Base-by-base conservation (phyloP, 2,888 invertebrate genomes). In the Ethmia dodecea region DNA sequence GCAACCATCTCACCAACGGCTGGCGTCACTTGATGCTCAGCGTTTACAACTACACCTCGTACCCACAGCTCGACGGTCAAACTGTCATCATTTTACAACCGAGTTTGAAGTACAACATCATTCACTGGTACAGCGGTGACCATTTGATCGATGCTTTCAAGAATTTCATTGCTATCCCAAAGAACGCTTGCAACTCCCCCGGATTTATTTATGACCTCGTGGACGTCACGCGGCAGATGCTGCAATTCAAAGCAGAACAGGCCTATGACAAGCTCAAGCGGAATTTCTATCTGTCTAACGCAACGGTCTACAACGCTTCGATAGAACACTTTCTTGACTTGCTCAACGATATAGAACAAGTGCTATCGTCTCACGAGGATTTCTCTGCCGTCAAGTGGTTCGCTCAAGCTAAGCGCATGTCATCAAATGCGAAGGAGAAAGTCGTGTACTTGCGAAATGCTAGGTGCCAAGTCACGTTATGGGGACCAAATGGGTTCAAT, bases 401-500 rank as follows among this genome's bases (percentile, higher is more conserved):
- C 5, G 8, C 18, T 18, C 5, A 18, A 5, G 18, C 18, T 18
- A 5, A 5, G 8, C n/a, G n/a, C n/a, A n/a, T n/a, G 18, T 8
- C 8, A 8, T 5, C 18, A 18, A 18, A 18, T 18, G 5, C 18
- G 5, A 8, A 18, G 5, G 18, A 18, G 18, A 18, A 8, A 18
- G 5, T 5, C 8, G 5, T 18, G 5, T 18, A 18, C 18, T 5
- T 5, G 8, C 5, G 8, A 18, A 18, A 18, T 18, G 18, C 18
- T 5, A 18, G 5, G 8, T 5, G 8, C 18, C 18, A 18, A 18
- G 8, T 18, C 5, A 18, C 18, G 5, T 8, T 18, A 8, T 18
- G 18, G 18, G 18, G 18, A 5, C 18, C 97, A 0, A 88, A 87
- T 30, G 97, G 95, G 0, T 93, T 97, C 80, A 96, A 97, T 39